phyloP scores from a whole-genome alignment of 2,113 vertebrate species.

The Ia io region DNA sequence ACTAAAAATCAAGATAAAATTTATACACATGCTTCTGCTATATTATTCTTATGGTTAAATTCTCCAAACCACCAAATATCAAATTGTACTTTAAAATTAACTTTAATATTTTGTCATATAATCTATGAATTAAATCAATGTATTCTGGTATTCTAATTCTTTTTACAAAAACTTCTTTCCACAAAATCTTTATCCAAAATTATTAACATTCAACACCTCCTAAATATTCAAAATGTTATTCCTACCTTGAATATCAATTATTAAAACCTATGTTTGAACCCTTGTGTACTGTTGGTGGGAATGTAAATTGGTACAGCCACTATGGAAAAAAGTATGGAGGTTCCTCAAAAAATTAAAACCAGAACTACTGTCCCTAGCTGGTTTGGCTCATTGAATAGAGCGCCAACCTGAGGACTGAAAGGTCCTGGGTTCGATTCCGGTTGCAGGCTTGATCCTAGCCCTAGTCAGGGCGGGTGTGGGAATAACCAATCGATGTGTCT shows the following conservation, averaged over 20 bases:
- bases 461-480: too few relatives aligned
- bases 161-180: conserved; percentile 33
- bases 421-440: too few relatives aligned
- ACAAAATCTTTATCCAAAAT: conserved; percentile 24
- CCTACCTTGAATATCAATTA: conserved; percentile 28
- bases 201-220: not conserved
- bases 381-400: too few relatives aligned
- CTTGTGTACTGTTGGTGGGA: not conserved
- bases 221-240: conserved; percentile 39
- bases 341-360: not conserved
- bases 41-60: conserved; percentile 27
- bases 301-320: not conserved
- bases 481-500: too few relatives aligned
- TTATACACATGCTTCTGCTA: not conserved
- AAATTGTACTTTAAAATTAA: conserved; percentile 26
- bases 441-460: too few relatives aligned
- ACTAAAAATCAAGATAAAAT: conserved; percentile 24
- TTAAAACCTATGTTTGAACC: not conserved
- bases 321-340: not conserved
- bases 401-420: too few relatives aligned
- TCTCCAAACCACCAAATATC: not conserved
- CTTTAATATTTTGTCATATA: conserved; percentile 5
- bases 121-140: conserved; percentile 25
- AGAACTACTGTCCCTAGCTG: not conserved
- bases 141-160: not conserved